Percentiles rank a stretch among this genome's conserved stretches.
These are phyloP conservation scores for Teleopsis dalmanni DNA, from an alignment of 1,140 invertebrate genomes.

Conservation along the genomic window DNA sequence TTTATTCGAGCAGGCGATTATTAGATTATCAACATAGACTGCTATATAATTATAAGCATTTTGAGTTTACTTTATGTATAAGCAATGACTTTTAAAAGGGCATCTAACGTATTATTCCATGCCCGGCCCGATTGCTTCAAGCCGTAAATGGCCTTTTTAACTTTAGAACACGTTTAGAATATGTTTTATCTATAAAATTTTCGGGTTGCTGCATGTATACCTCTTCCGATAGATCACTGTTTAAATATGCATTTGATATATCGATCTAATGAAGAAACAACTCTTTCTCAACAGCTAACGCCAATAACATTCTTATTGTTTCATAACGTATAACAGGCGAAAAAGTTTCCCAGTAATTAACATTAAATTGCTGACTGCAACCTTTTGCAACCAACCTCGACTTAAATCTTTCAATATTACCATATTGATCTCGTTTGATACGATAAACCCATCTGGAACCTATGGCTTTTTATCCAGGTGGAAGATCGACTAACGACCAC, in stretches of 20 bases:
- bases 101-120: slow-evolving; percentile 27
- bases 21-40: too few species aligned
- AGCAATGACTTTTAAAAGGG: slow-evolving; percentile 20
- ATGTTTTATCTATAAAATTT: background rate
- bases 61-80: slow-evolving; percentile 19
- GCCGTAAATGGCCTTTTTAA: slow-evolving; percentile 26
- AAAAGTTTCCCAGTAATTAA: slow-evolving; percentile 40
- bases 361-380: slow-evolving; percentile 24
- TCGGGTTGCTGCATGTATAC: slow-evolving; percentile 13
- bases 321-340: slow-evolving; percentile 32
- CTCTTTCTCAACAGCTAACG: slow-evolving; percentile 14
- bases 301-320: slow-evolving; percentile 24
- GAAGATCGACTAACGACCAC: slow-evolving; percentile 19
- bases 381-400: slow-evolving; percentile 42
- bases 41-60: too few species aligned
- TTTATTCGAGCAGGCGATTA: too few species aligned
- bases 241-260: slow-evolving; percentile 8
- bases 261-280: slow-evolving; percentile 9
- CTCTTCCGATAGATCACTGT: slow-evolving; percentile 7
- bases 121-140: slow-evolving; percentile 23
- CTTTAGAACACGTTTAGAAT: slow-evolving; percentile 25
- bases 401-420: slow-evolving; percentile 31
- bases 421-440: slow-evolving; percentile 13
- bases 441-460: slow-evolving; percentile 22
- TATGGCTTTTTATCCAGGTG: slow-evolving; percentile 14